Evolutionary conservation across 2,113 vertebrate species (phyloP).

Genomic region (Oreamnos americanus): DNA sequence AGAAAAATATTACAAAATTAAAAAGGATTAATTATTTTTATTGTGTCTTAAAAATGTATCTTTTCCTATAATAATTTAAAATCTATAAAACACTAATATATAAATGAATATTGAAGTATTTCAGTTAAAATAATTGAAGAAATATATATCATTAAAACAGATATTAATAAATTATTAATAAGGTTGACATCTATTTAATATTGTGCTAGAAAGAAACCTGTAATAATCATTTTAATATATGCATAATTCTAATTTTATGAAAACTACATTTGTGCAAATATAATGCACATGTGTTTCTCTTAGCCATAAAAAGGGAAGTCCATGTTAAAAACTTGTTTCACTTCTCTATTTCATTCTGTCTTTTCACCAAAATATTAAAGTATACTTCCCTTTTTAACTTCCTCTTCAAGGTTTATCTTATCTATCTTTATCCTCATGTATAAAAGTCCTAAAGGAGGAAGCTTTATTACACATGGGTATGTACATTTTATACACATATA

Average conservation of each 20-base stretch:
- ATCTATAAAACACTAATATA: background rate
- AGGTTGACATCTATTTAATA: constrained; percentile 17
- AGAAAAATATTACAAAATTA: background rate
- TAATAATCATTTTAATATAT: background rate
- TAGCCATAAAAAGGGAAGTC: background rate
- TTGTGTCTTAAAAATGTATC: background rate
- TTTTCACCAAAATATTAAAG: background rate
- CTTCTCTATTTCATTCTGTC: constrained; percentile 44
- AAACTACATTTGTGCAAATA: background rate
- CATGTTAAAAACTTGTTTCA: background rate
- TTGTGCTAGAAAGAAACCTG: background rate
- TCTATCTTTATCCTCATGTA: background rate
- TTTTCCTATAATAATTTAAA: background rate
- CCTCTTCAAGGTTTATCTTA: background rate
- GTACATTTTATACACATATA: background rate
- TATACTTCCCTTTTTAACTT: constrained; percentile 42
- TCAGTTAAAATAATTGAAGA: background rate
- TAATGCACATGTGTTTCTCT: background rate
- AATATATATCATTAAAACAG: background rate
- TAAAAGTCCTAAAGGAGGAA: background rate
- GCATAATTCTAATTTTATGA: background rate
- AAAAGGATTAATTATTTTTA: background rate
- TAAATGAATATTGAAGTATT: background rate
- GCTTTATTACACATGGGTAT: background rate
- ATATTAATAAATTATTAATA: background rate